Percentiles rank a stretch among this genome's conserved stretches.
phyloP scores from a whole-genome alignment of 2,888 invertebrate genomes.

The Leptopterna dolabrata region DNA sequence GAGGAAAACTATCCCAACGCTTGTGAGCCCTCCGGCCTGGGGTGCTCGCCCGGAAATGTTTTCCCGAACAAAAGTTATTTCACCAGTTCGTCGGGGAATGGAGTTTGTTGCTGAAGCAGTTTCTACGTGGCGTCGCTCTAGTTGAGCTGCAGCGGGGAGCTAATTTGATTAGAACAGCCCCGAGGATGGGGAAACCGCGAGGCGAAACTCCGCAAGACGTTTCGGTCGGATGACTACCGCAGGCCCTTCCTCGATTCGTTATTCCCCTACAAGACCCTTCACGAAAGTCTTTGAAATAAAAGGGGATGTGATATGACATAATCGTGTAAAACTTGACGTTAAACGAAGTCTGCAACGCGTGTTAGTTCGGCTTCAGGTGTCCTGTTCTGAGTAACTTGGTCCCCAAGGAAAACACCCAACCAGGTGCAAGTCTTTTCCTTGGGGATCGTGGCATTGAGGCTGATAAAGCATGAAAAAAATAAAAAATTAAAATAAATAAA shows the following conservation, averaged over 20 bases:
- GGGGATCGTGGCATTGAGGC: too few species aligned
- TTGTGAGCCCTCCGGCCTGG: not conserved
- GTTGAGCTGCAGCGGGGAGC: not conserved
- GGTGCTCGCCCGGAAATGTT: not conserved
- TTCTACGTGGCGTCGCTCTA: not conserved
- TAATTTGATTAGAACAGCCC: not conserved
- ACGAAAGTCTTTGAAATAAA: not conserved
- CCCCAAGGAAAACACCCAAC: not conserved
- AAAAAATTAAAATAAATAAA: too few species aligned
- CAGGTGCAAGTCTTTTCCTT: too few species aligned
- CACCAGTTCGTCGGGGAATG: not conserved
- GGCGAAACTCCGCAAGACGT: not conserved
- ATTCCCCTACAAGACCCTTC: not conserved
- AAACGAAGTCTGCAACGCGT: not conserved
- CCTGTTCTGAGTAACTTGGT: not conserved
- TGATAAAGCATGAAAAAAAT: too few species aligned
- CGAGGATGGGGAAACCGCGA: not conserved
- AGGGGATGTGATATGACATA: not conserved
- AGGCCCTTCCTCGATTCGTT: not conserved
- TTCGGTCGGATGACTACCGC: slow-evolving; percentile 11
- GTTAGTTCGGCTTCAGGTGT: slow-evolving; percentile 1
- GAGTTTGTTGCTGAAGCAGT: not conserved
- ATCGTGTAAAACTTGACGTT: not conserved
- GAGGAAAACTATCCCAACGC: not conserved
- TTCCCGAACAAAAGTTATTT: not conserved